Evolutionary conservation across 2,113 vertebrate species (phyloP).

Genomic region (Uria lomvia): DNA sequence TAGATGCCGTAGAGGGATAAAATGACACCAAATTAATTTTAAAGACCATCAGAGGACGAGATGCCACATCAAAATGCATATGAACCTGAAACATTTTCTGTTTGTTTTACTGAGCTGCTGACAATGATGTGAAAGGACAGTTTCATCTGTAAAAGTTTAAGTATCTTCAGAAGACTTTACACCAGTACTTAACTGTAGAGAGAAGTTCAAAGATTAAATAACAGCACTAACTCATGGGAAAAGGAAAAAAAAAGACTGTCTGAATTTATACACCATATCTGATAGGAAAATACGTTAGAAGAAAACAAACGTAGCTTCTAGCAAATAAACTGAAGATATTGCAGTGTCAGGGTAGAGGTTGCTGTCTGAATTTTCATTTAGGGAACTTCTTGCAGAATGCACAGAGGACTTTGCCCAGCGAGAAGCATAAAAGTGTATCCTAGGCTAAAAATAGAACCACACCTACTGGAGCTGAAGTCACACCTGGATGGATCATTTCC

Average conservation of each 20-base stretch:
- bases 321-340: neutral
- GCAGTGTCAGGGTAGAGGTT: neutral
- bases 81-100: neutral
- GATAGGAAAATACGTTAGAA: neutral
- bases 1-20: neutral
- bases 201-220: neutral
- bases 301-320: neutral
- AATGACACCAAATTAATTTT: neutral
- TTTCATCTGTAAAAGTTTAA: neutral
- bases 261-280: neutral
- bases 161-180: neutral
- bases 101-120: neutral
- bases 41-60: neutral
- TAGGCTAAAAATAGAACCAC: neutral
- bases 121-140: neutral
- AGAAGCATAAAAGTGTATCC: neutral
- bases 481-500: neutral
- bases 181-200: neutral
- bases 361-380: neutral
- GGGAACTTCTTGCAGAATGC: neutral
- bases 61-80: neutral
- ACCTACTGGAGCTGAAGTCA: neutral
- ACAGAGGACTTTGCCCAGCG: neutral
- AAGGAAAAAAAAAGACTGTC: neutral
- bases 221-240: neutral